phyloP scores from a whole-genome alignment of 1,140 invertebrate species.

The Scaptomyza pallida region DNA sequence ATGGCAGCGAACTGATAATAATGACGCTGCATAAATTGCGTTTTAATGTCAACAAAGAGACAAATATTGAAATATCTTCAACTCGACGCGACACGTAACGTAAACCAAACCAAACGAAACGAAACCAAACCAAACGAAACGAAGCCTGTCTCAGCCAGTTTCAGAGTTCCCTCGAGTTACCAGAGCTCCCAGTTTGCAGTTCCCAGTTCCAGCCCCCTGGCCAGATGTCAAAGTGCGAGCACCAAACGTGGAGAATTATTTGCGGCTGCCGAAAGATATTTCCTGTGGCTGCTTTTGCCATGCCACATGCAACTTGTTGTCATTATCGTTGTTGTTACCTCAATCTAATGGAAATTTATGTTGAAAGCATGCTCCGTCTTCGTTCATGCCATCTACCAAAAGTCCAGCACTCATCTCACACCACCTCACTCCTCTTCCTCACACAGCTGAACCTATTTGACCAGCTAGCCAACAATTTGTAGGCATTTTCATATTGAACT shows the following conservation, averaged over 20 bases:
- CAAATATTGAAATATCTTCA: slow-evolving; percentile 76
- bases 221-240: slow-evolving; percentile 79
- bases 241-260: slow-evolving; percentile 80
- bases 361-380: slow-evolving; percentile 69
- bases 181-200: not conserved
- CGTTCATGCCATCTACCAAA: slow-evolving; percentile 42
- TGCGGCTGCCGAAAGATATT: slow-evolving; percentile 79
- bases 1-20: slow-evolving; percentile 66
- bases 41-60: slow-evolving; percentile 82
- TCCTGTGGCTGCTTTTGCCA: slow-evolving; percentile 69
- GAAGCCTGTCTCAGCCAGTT: slow-evolving; percentile 5
- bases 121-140: slow-evolving; percentile 11
- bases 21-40: slow-evolving; percentile 81
- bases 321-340: slow-evolving; percentile 30
- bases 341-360: slow-evolving; percentile 82
- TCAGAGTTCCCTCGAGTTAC: not conserved
- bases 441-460: slow-evolving; percentile 46
- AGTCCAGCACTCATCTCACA: slow-evolving; percentile 28
- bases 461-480: slow-evolving; percentile 73
- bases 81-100: slow-evolving; percentile 6
- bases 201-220: slow-evolving; percentile 12
- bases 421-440: not conserved
- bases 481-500: slow-evolving; percentile 77
- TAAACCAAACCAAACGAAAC: too few species aligned
- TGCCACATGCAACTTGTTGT: slow-evolving; percentile 71